Evolutionary conservation across 2,113 vertebrate species (phyloP).

Genomic region (Semnornis frantzii): DNA sequence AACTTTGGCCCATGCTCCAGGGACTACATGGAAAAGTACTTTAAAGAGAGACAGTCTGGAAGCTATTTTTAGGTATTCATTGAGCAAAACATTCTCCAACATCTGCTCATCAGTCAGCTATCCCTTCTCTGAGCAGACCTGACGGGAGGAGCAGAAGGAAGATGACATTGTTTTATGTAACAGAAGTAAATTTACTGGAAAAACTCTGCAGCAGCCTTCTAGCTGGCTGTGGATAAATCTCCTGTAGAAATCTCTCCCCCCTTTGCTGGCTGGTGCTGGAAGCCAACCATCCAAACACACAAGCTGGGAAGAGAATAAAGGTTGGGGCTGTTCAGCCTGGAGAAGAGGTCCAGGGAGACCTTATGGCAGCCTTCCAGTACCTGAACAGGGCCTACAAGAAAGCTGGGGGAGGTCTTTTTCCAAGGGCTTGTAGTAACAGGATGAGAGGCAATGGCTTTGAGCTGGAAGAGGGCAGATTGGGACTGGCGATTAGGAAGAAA

Average conservation of each 20-base stretch:
- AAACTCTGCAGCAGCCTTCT: conserved; percentile 25
- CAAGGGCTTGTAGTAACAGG: too few relatives aligned
- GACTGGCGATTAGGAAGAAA: too few relatives aligned
- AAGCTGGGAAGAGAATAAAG: background rate
- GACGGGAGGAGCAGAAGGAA: background rate
- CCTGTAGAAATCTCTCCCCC: background rate
- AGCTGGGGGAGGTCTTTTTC: too few relatives aligned
- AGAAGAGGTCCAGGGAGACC: too few relatives aligned
- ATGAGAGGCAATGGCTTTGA: too few relatives aligned
- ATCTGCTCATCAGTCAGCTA: conserved; percentile 63
- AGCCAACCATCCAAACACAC: background rate
- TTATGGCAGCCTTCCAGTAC: too few relatives aligned
- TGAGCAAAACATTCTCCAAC: conserved; percentile 48
- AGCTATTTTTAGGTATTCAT: conserved; percentile 60
- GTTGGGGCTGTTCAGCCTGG: background rate
- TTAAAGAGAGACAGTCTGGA: conserved; percentile 5
- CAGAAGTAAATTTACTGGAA: conserved; percentile 51
- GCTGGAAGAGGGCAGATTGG: too few relatives aligned
- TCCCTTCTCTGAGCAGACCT: conserved; percentile 42
- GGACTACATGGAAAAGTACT: conserved; percentile 70
- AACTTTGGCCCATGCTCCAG: conserved; percentile 5
- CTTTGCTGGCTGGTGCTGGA: background rate
- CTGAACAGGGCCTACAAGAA: too few relatives aligned
- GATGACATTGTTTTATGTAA: conserved; percentile 56
- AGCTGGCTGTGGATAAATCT: background rate